A percentile compares a stretch with the other conserved stretches of the same genome.
Evolutionary conservation across 2,113 vertebrate genomes (phyloP).

Genomic region (Oncorhynchus gorbuscha): DNA sequence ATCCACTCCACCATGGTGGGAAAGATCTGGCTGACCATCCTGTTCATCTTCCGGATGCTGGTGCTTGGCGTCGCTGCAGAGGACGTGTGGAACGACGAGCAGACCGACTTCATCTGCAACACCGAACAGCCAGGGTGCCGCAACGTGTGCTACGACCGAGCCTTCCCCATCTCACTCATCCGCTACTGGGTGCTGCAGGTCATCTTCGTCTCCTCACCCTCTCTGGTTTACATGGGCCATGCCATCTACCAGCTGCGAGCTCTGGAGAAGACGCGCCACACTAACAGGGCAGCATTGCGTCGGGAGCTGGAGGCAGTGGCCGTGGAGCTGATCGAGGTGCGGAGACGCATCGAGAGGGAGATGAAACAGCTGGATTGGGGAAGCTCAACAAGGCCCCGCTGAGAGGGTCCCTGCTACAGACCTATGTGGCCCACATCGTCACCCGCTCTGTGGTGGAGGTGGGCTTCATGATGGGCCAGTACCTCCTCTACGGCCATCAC

Average conservation of each 20-base stretch:
- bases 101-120: slow-evolving; percentile 88
- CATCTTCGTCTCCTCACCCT: slow-evolving; percentile 88
- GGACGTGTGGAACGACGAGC: slow-evolving; percentile 92
- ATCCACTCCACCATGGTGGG: slow-evolving; percentile 88
- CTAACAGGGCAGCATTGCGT: slow-evolving; percentile 80
- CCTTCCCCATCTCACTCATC: slow-evolving; percentile 90
- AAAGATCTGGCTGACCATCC: slow-evolving; percentile 90
- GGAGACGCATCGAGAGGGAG: slow-evolving; percentile 79
- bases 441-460: slow-evolving; percentile 81
- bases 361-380: slow-evolving; percentile 79
- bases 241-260: slow-evolving; percentile 83
- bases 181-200: slow-evolving; percentile 91
- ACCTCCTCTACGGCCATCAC: slow-evolving; percentile 81
- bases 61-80: slow-evolving; percentile 86
- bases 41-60: slow-evolving; percentile 89
- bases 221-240: slow-evolving; percentile 89
- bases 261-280: slow-evolving; percentile 86
- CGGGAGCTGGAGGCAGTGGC: slow-evolving; percentile 76
- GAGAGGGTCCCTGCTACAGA: slow-evolving; percentile 80
- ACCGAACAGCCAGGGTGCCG: slow-evolving; percentile 87
- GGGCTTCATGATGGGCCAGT: slow-evolving; percentile 84
- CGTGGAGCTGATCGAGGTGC: slow-evolving; percentile 68
- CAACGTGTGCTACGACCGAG: slow-evolving; percentile 85
- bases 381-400: slow-evolving; percentile 86
- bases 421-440: slow-evolving; percentile 83